Conservation (phyloP, 2,113 vertebrate genomes). For the Petroica traversi region DNA sequence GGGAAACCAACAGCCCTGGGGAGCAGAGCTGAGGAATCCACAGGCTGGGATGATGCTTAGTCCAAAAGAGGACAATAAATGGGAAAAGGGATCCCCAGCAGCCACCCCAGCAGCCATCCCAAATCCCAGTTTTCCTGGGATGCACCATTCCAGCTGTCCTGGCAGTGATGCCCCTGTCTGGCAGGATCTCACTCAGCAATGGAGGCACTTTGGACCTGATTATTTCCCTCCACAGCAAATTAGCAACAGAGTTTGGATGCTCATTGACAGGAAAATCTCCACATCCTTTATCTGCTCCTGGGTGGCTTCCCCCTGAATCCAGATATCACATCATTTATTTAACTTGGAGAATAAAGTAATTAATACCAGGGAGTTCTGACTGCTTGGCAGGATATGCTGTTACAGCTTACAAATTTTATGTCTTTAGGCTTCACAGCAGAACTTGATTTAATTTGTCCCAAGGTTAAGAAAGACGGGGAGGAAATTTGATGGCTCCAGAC, state of each 20-base stretch:
- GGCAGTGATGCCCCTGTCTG: not conserved
- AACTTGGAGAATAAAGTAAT: constrained; percentile 76
- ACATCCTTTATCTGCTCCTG: constrained; percentile 15
- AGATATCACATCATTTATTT: constrained; percentile 74
- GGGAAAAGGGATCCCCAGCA: not conserved
- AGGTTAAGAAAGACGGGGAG: constrained; percentile 69
- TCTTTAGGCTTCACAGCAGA: constrained; percentile 60
- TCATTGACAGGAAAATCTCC: constrained; percentile 13
- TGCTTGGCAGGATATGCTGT: constrained; percentile 68
- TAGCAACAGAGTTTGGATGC: constrained; percentile 24
- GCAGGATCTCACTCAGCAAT: not conserved
- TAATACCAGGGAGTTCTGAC: constrained; percentile 63
- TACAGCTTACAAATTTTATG: constrained; percentile 70
- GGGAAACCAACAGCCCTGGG: accelerated
- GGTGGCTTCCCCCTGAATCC: constrained; percentile 61
- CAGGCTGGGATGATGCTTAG: not conserved
- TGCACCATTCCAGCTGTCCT: not conserved
- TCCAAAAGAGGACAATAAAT: not conserved
- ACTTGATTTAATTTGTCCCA: constrained; percentile 77
- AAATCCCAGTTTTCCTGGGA: not conserved
- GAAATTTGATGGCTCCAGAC: constrained; percentile 45
- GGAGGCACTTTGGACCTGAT: not conserved
- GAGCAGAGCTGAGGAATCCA: not conserved
- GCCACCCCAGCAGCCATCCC: not conserved
- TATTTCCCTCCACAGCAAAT: not conserved